Conservation (phyloP, 1,140 invertebrate genomes). For the Sitobion miscanthi region DNA sequence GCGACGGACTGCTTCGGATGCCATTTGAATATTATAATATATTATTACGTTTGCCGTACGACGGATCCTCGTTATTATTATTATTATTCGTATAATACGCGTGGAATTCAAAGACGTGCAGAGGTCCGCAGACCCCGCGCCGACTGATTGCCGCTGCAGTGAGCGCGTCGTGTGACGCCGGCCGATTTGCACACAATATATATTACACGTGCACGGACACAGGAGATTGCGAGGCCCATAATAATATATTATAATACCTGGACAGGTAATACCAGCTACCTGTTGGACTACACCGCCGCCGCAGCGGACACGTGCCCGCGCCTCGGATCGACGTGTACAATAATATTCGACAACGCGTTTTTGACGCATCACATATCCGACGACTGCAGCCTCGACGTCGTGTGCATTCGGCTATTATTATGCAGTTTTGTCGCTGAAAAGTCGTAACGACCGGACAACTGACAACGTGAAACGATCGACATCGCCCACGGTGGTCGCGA, state of each 20-base stretch:
- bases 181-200: constrained; percentile 42
- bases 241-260: not conserved
- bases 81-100: not conserved
- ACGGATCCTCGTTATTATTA: constrained; percentile 3
- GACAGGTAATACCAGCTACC: not conserved
- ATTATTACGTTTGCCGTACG: not conserved
- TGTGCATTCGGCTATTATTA: not conserved
- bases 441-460: too few relatives aligned
- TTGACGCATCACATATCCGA: not conserved
- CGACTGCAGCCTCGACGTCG: not conserved
- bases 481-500: too few relatives aligned
- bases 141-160: not conserved
- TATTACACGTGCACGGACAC: not conserved
- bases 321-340: not conserved
- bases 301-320: too few relatives aligned
- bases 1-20: not conserved
- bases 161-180: not conserved
- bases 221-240: not conserved
- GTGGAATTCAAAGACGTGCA: not conserved
- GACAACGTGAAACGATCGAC: too few relatives aligned
- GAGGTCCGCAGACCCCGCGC: not conserved
- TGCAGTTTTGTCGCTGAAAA: too few relatives aligned
- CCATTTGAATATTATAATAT: constrained; percentile 27
- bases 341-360: not conserved
- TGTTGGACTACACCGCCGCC: not conserved